Base-by-base conservation (phyloP, 2,113 vertebrate genomes). In the Steatornis caripensis region DNA sequence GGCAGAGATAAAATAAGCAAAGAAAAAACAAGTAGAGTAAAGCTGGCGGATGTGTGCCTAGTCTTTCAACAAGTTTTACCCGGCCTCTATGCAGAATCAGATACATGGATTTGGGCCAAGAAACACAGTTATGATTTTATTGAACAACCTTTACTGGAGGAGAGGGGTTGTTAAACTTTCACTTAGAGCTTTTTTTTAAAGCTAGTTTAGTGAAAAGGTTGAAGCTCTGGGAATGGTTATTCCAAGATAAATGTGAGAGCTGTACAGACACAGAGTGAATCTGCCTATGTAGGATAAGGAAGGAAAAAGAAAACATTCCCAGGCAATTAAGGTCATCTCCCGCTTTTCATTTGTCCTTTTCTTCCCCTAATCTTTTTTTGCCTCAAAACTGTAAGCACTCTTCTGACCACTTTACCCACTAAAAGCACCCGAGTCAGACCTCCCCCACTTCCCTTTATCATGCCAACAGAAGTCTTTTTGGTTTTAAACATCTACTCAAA, bases 181-280 rank as follows among this genome's bases (percentile, higher is more conserved):
- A 83, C 43, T 72, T 81, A 41, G 9, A 78, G 72, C 6, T 77
- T 91, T 91, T 87, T 60, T 64, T 64, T 41, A 76, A 84, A 84
- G 36, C 45, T 65, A 87, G 36, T 88, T 94, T 61, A 90, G 65
- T 13, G 84, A 91, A 94, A 92, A 90, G 64, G 87, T 83, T 96
- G 69, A 70, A 58, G 69, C 57, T 95, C 61, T 23, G 26, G 72
- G 49, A 84, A 89, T 13, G 0, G 55, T 72, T 89, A 89, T 53
- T 87, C 19, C 64, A 95, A 85, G 61, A 87, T 34, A 92, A 92
- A 79, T 53, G 29, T 5, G 24, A 66, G 20, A 68, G 37, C 16
- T 69, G 66, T 57, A 84, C 10, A 65, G 65, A 87, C 36, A 15
- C 55, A 23, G 11, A 61, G 15, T n/a, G 9, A 84, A 71, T 41